These are phyloP conservation scores for Dryocosmus kuriphilus DNA, from an alignment of 2,888 invertebrate genomes.

Conservation along the genomic window DNA sequence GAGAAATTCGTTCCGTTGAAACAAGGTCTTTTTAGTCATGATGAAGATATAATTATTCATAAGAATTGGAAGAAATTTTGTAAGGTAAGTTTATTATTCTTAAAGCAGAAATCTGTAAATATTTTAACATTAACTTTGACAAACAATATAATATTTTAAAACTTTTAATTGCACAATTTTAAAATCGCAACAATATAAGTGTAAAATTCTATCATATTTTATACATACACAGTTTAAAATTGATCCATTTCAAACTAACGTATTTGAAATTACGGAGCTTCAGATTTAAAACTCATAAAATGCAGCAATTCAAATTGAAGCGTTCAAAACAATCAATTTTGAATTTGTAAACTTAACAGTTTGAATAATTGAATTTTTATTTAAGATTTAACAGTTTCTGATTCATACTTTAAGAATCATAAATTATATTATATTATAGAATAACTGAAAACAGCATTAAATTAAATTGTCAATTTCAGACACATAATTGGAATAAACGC, in stretches of 20 bases:
- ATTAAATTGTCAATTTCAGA: conserved; percentile 55
- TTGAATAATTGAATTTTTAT: too few species aligned
- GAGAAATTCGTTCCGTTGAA: conserved; percentile 59
- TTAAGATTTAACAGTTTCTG: too few species aligned
- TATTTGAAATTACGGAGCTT: background rate
- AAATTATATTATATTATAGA: too few species aligned
- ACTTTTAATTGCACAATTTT: background rate
- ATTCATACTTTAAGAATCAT: too few species aligned
- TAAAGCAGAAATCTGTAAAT: background rate
- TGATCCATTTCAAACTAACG: conserved; percentile 22
- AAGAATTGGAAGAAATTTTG: conserved; percentile 72
- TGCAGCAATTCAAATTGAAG: too few species aligned
- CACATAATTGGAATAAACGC: conserved; percentile 64
- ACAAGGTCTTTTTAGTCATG: conserved; percentile 57
- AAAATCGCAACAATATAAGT: too few species aligned
- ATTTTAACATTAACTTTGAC: background rate
- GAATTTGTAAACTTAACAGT: too few species aligned
- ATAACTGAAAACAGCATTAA: too few species aligned
- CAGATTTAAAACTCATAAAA: too few species aligned
- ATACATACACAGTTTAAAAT: background rate
- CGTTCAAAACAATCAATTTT: too few species aligned
- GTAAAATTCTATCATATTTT: too few species aligned
- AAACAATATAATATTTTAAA: background rate
- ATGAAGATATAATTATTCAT: conserved; percentile 65
- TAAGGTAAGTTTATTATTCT: conserved; percentile 56